These are phyloP conservation scores for Paedocypris sp. DNA, from an alignment of 2,113 vertebrate genomes.

Conservation along the genomic window DNA sequence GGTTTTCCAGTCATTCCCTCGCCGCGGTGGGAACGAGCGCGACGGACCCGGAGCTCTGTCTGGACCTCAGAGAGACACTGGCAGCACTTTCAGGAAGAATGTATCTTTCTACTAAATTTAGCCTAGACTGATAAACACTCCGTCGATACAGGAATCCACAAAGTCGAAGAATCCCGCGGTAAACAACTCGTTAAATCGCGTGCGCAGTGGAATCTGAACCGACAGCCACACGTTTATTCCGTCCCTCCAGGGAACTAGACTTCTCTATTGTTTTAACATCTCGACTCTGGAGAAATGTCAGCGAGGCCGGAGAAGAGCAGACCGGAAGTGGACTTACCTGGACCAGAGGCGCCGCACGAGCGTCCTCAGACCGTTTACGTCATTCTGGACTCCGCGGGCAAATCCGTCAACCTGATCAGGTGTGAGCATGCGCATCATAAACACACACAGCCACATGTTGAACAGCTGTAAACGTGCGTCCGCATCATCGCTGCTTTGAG, in stretches of 20 bases:
- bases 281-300: constrained; percentile 45
- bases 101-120: constrained; percentile 30
- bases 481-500: too few species aligned
- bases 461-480: too few species aligned
- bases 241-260: neutral
- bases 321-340: constrained; percentile 8
- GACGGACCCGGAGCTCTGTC: neutral
- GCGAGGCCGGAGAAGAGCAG: constrained; percentile 22
- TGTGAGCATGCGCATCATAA: constrained; percentile 3
- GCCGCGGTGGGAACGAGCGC: neutral
- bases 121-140: neutral
- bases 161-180: neutral
- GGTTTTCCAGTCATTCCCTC: constrained; percentile 36
- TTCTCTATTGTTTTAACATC: neutral
- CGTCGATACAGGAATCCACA: neutral
- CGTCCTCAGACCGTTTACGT: constrained; percentile 59
- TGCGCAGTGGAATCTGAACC: too few species aligned
- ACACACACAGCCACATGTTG: neutral
- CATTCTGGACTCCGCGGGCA: constrained; percentile 52
- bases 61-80: neutral
- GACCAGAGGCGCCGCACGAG: constrained; percentile 15
- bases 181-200: neutral
- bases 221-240: too few species aligned
- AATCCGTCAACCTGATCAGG: constrained; percentile 46
- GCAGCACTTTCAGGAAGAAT: neutral